Evolutionary conservation across 2,113 vertebrate genomes (phyloP).

Genomic region (Neodon shergylaensis): DNA sequence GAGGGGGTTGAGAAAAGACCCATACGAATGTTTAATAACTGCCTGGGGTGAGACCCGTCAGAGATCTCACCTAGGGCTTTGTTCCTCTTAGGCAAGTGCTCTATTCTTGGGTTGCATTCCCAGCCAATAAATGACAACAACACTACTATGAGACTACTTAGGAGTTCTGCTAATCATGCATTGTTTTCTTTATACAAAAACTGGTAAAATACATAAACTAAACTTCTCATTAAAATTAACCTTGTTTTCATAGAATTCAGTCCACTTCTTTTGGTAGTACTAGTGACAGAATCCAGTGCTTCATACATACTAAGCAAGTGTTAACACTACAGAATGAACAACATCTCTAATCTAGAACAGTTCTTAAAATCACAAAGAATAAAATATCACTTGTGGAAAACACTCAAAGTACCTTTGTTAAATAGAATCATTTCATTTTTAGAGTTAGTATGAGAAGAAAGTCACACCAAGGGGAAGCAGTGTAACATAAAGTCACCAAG

Average conservation of each 20-base stretch:
- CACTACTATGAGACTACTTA: not conserved
- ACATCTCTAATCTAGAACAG: not conserved
- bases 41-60: not conserved
- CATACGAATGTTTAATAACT: constrained; percentile 52
- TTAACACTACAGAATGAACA: not conserved
- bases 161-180: constrained; percentile 26
- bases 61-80: not conserved
- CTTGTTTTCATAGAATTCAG: constrained; percentile 16
- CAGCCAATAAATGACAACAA: constrained; percentile 45
- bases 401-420: constrained; percentile 40
- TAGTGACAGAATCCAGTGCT: not conserved
- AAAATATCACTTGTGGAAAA: constrained; percentile 49
- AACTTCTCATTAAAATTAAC: constrained; percentile 32
- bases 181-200: constrained; percentile 28
- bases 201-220: constrained; percentile 38
- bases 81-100: not conserved
- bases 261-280: not conserved
- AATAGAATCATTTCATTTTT: constrained; percentile 12
- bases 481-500: constrained; percentile 44
- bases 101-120: not conserved
- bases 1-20: not conserved
- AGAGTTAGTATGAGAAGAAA: constrained; percentile 21
- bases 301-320: not conserved
- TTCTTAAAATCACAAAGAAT: constrained; percentile 41
- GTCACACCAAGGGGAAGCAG: not conserved